Evolutionary conservation across 2,113 vertebrate species (phyloP).

Genomic region (Myanophis thanlyinensis): DNA sequence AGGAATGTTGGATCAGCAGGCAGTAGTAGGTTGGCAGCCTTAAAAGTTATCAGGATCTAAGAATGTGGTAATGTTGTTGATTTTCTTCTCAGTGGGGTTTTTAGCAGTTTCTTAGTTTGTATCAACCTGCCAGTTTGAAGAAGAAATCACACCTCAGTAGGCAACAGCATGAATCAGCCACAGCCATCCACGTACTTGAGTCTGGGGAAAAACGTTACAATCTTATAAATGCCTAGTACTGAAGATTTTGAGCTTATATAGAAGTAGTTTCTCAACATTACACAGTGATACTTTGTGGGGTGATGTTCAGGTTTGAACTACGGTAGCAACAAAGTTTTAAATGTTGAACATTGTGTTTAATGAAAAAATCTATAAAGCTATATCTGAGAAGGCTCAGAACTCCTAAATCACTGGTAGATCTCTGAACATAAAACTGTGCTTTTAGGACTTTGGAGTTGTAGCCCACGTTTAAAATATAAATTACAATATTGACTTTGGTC

Average conservation of each 20-base stretch:
- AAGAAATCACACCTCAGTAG: neutral
- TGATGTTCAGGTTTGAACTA: neutral
- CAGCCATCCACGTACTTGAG: constrained; percentile 15
- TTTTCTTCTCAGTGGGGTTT: neutral
- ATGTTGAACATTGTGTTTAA: neutral
- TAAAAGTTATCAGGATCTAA: neutral
- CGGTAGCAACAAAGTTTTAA: neutral
- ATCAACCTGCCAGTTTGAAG: constrained; percentile 6
- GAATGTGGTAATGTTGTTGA: neutral
- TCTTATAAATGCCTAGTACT: neutral
- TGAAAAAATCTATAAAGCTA: neutral
- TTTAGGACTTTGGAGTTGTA: neutral
- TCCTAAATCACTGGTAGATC: neutral
- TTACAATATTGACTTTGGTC: constrained; percentile 21
- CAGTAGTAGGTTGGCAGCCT: neutral
- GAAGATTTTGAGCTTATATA: constrained; percentile 6
- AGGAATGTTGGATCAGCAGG: neutral
- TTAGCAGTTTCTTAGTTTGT: constrained; percentile 25
- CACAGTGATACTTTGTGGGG: neutral
- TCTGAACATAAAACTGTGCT: neutral
- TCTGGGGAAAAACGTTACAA: neutral
- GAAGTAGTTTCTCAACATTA: neutral
- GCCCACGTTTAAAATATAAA: neutral
- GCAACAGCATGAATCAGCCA: neutral
- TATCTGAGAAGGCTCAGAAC: neutral